phyloP scores from a whole-genome alignment of 2,797 vertebrate genomes.

The Enteromius argenteus region DNA sequence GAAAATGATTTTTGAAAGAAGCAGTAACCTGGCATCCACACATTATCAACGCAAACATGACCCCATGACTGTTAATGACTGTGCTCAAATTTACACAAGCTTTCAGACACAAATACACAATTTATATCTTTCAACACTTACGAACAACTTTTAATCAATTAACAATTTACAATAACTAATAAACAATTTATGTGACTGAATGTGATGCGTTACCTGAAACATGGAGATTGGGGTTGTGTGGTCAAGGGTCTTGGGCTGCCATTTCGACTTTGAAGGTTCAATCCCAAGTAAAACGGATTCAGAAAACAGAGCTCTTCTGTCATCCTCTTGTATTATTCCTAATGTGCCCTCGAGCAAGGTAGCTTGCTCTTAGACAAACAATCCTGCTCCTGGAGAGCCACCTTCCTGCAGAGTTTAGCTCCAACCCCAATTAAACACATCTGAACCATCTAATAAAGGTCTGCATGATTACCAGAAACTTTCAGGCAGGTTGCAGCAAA shows the following conservation, averaged over 20 bases:
- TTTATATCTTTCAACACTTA: not conserved
- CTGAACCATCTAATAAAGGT: constrained; percentile 28
- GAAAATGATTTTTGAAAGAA: not conserved
- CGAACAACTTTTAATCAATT: not conserved
- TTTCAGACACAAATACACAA: constrained; percentile 5
- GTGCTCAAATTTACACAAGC: not conserved
- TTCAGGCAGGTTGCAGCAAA: constrained; percentile 16
- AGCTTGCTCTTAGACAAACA: not conserved
- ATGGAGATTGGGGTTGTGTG: not conserved
- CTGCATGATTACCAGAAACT: not conserved
- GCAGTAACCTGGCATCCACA: not conserved
- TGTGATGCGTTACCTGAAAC: constrained; percentile 20
- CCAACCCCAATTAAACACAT: constrained; percentile 24
- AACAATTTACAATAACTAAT: not conserved
- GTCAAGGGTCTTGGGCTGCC: not conserved
- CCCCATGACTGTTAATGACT: not conserved
- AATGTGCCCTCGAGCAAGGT: not conserved
- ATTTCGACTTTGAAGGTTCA: constrained; percentile 4
- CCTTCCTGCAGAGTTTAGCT: constrained; percentile 6
- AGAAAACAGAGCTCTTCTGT: constrained; percentile 15
- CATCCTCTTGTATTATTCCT: constrained; percentile 1
- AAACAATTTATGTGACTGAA: not conserved
- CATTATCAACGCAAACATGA: not conserved
- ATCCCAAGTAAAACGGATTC: not conserved
- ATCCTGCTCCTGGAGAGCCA: not conserved